Evolutionary conservation across 1,140 invertebrate genomes (phyloP).

Genomic region (Mactra quadrangularis): DNA sequence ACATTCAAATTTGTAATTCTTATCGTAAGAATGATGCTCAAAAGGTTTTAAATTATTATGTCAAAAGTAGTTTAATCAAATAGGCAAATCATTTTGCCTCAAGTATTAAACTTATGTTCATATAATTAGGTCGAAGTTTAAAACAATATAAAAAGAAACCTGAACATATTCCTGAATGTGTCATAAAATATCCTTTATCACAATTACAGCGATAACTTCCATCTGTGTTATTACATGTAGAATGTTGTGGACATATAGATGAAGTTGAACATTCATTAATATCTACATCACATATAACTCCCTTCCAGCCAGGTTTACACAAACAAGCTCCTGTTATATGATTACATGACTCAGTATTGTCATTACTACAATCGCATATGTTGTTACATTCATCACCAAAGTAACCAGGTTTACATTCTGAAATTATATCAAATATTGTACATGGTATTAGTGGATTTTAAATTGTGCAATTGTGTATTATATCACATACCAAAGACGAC

Average conservation of each 20-base stretch:
- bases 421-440: too few species aligned
- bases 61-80: too few species aligned
- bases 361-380: background rate
- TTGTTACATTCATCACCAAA: background rate
- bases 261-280: background rate
- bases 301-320: background rate
- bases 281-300: background rate
- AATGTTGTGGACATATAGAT: background rate
- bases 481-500: too few species aligned
- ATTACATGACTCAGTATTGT: background rate
- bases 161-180: background rate
- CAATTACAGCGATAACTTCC: background rate
- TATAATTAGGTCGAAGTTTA: too few species aligned
- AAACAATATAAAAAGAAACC: too few species aligned
- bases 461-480: background rate
- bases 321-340: background rate
- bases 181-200: background rate
- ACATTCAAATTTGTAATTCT: too few species aligned
- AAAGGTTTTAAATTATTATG: too few species aligned
- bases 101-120: too few species aligned
- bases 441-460: too few species aligned
- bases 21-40: too few species aligned
- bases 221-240: background rate
- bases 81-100: too few species aligned
- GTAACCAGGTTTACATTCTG: background rate